Conservation (phyloP, 2,888 invertebrate species). For the Cyrtodaria siliqua region DNA sequence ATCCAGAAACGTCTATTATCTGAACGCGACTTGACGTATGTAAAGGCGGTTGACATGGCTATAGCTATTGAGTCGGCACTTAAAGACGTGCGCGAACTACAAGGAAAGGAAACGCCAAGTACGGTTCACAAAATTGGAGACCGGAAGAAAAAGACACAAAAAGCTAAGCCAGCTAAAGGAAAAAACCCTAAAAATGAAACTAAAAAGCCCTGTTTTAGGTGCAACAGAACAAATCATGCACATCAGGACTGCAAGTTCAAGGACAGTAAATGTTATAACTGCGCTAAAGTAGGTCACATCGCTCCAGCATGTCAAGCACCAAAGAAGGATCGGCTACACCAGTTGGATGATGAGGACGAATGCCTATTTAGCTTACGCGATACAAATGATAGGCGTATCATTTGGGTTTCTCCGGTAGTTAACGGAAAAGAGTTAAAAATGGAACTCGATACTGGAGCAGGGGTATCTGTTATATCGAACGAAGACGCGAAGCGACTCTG, state of each 20-base stretch:
- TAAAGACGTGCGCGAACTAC: constrained; percentile 40
- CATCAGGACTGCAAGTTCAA: background rate
- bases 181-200: too few relatives aligned
- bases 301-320: background rate
- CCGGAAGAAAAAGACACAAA: too few relatives aligned
- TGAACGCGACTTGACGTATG: constrained; percentile 37
- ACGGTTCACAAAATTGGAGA: constrained; percentile 2
- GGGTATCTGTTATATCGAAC: constrained; percentile 50
- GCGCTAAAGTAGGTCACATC: background rate
- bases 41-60: constrained; percentile 40
- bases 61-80: constrained; percentile 44
- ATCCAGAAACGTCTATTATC: constrained; percentile 52
- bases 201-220: background rate
- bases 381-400: background rate
- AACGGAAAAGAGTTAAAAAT: constrained; percentile 36
- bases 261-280: background rate
- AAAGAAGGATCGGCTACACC: background rate
- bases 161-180: too few relatives aligned
- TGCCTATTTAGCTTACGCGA: background rate
- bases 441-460: constrained; percentile 66
- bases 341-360: background rate
- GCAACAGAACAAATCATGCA: background rate
- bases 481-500: constrained; percentile 22
- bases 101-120: constrained; percentile 1
- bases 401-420: constrained; percentile 28